These are phyloP conservation scores for Columba livia DNA, from an alignment of 2,113 vertebrate species.

Conservation along the genomic window DNA sequence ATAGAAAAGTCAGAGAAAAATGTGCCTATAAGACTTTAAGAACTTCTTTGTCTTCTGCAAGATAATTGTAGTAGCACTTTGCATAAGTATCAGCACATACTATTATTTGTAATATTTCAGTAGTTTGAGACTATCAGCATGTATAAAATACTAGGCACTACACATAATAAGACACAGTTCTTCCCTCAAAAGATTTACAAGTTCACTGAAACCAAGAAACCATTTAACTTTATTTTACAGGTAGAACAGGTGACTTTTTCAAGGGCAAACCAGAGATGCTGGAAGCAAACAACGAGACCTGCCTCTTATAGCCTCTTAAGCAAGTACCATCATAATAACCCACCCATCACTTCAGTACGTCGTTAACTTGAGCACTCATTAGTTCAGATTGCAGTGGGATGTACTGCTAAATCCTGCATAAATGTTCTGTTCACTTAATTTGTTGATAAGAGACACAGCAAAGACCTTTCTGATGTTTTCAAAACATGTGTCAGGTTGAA, in stretches of 20 bases:
- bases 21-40: not conserved
- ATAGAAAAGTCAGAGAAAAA: not conserved
- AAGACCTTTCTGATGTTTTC: slow-evolving; percentile 65
- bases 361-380: not conserved
- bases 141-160: not conserved
- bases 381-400: not conserved
- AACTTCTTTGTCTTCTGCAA: not conserved
- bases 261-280: not conserved
- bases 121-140: not conserved
- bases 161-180: not conserved
- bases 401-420: not conserved
- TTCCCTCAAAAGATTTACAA: not conserved
- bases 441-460: slow-evolving; percentile 60
- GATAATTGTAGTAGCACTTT: not conserved
- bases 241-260: not conserved
- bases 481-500: slow-evolving; percentile 49
- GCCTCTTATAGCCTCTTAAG: not conserved
- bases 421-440: not conserved
- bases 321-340: not conserved
- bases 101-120: not conserved
- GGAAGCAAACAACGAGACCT: not conserved
- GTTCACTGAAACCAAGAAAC: not conserved
- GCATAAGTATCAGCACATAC: not conserved
- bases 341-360: not conserved
- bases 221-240: not conserved